Evolutionary conservation across 1,140 invertebrate genomes (phyloP).

Genomic region (Drosophila yakuba): DNA sequence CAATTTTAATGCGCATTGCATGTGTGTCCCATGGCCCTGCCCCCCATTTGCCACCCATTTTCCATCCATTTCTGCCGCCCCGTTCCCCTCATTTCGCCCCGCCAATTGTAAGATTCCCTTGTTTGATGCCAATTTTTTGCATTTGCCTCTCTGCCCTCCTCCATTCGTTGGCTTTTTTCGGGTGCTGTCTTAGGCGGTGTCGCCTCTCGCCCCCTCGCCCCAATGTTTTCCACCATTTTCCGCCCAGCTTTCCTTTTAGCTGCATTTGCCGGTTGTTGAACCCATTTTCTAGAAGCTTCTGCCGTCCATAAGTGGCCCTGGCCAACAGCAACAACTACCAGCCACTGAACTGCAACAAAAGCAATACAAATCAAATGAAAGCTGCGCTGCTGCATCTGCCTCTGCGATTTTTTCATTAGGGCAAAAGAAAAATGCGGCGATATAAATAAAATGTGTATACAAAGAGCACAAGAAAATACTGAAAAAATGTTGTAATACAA

Average conservation of each 20-base stretch:
- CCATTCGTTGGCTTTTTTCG: slow-evolving; percentile 32
- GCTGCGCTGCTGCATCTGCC: slow-evolving; percentile 43
- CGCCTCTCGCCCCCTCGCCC: no score
- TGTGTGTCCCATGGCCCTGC: slow-evolving; percentile 42
- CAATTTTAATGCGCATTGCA: slow-evolving; percentile 80
- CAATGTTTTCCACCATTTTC: background rate
- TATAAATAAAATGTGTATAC: slow-evolving; percentile 74
- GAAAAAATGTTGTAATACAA: slow-evolving; percentile 12
- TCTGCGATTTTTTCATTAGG: slow-evolving; percentile 57
- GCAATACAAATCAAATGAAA: slow-evolving; percentile 81
- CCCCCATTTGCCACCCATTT: background rate
- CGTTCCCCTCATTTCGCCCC: slow-evolving; percentile 9
- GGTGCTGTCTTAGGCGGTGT: slow-evolving; percentile 29
- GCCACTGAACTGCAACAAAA: slow-evolving; percentile 43
- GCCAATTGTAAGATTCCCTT: slow-evolving; percentile 78
- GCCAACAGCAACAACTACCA: slow-evolving; percentile 57
- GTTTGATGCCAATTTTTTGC: slow-evolving; percentile 83
- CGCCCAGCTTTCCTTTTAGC: slow-evolving; percentile 26
- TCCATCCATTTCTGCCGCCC: slow-evolving; percentile 5
- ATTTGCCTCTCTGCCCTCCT: slow-evolving; percentile 44
- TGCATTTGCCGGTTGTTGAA: slow-evolving; percentile 78
- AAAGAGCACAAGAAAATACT: slow-evolving; percentile 36
- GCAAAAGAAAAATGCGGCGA: slow-evolving; percentile 73
- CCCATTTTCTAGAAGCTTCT: slow-evolving; percentile 60
- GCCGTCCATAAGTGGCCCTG: slow-evolving; percentile 74